phyloP scores from a whole-genome alignment of 2,113 vertebrate genomes.

The Callipepla californica region DNA sequence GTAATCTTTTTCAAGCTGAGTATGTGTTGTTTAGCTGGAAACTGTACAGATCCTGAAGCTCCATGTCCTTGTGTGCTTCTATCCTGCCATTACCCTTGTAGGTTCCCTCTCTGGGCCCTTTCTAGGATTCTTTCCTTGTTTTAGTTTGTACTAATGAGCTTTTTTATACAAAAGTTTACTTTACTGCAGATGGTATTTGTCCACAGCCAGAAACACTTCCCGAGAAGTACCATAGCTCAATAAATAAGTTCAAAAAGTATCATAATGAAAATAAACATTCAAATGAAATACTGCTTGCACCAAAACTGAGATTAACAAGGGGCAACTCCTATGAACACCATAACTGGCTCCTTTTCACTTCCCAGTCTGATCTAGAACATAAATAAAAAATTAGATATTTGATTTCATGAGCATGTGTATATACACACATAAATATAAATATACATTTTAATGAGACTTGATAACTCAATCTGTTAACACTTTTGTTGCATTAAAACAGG shows the following conservation, averaged over 20 bases:
- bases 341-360: not conserved
- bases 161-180: slow-evolving; percentile 73
- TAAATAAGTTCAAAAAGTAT: slow-evolving; percentile 73
- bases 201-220: slow-evolving; percentile 72
- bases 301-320: slow-evolving; percentile 66
- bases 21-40: slow-evolving; percentile 37
- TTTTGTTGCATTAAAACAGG: slow-evolving; percentile 56
- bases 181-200: slow-evolving; percentile 77
- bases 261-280: slow-evolving; percentile 75
- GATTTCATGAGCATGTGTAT: not conserved
- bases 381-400: slow-evolving; percentile 48
- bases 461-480: slow-evolving; percentile 37
- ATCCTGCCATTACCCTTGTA: not conserved
- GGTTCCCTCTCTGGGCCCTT: slow-evolving; percentile 25
- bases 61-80: slow-evolving; percentile 21
- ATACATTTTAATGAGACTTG: slow-evolving; percentile 30
- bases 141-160: slow-evolving; percentile 69
- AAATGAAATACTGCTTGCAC: slow-evolving; percentile 50
- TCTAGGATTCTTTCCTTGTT: slow-evolving; percentile 55
- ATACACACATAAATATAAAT: not conserved
- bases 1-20: not conserved
- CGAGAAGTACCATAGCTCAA: slow-evolving; percentile 68
- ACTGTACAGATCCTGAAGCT: not conserved
- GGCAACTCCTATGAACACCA: not conserved
- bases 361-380: not conserved